Evolutionary conservation across 1,140 invertebrate species (phyloP), one percentile per base, ranked within the genome.

Genomic region (Drosophila nikananu): DNA sequence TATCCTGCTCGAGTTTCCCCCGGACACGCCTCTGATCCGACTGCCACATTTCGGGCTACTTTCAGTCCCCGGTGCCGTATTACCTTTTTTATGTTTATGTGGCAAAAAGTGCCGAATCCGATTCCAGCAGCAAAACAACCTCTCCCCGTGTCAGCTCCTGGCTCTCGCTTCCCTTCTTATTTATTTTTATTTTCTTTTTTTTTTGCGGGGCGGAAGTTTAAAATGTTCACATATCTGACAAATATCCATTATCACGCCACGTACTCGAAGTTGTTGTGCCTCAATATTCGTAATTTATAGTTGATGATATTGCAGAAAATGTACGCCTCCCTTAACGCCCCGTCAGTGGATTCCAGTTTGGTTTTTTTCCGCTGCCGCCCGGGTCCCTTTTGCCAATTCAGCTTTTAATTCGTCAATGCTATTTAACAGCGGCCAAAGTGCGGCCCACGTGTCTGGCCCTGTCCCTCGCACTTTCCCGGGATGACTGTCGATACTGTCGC

Each of bases 201-300:
- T 32, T 32, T 32, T 48, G 48, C 39, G 42, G 80, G 70, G 66
- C 77, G 78, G 78, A 79, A 86, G 75, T 89, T 89, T 89, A 90
- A 89, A 90, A 84, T 86, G 86, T 80, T 81, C 84, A 87, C 84
- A 87, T 87, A 87, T 89, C 86, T 89, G 86, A 90, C 86, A 90
- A 89, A 90, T 90, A 90, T 90, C 86, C 86, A 90, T 90, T 90
- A 90, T 90, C 86, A 90, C 86, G 86, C 86, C 86, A 90, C 86
- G 86, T 90, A 90, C 86, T 82, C 64, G 49, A 67, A 49, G 67
- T 64, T 81, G 80, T 81, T 76, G 78, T 75, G 78, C 75, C 70
- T 86, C 86, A 90, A 90, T 89, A 90, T 90, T 81, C 86, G 86
- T 89, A 90, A 90, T 90, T 90, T 90, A 90, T 90, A 90, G 86